Evolutionary conservation across 1,140 invertebrate species (phyloP).

Genomic region (Andrena cerasifolii): DNA sequence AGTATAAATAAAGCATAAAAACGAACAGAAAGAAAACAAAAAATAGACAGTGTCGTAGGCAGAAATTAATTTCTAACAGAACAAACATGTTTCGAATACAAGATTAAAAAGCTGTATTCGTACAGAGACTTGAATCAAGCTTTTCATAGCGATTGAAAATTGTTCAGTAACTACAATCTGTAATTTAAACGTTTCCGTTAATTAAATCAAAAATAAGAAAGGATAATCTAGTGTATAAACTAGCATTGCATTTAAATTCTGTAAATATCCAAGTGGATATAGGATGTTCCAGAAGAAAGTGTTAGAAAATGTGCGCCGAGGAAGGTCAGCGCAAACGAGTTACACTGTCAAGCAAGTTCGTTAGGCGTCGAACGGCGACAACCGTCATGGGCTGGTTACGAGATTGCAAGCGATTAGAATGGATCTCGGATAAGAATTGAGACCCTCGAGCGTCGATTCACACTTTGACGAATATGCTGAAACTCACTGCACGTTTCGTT

Average conservation of each 20-base stretch:
- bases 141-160: no score
- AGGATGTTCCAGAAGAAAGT: neutral
- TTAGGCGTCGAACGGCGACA: neutral
- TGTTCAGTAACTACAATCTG: no score
- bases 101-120: no score
- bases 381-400: neutral
- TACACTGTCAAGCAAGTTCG: neutral
- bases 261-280: no score
- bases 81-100: constrained; percentile 4
- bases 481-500: constrained; percentile 86
- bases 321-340: neutral
- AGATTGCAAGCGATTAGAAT: constrained; percentile 3
- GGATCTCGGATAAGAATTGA: neutral
- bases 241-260: no score
- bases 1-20: neutral
- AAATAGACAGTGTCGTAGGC: neutral
- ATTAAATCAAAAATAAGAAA: no score
- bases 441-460: neutral
- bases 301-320: neutral
- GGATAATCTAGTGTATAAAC: no score
- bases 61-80: neutral
- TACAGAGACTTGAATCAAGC: no score
- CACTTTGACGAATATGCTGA: constrained; percentile 34
- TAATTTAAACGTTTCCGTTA: no score
- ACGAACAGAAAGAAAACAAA: neutral